A percentile compares a stretch with the other conserved stretches of the same genome.
phyloP scores from a whole-genome alignment of 2,113 vertebrate species.

The Ariopsis seemanni region DNA sequence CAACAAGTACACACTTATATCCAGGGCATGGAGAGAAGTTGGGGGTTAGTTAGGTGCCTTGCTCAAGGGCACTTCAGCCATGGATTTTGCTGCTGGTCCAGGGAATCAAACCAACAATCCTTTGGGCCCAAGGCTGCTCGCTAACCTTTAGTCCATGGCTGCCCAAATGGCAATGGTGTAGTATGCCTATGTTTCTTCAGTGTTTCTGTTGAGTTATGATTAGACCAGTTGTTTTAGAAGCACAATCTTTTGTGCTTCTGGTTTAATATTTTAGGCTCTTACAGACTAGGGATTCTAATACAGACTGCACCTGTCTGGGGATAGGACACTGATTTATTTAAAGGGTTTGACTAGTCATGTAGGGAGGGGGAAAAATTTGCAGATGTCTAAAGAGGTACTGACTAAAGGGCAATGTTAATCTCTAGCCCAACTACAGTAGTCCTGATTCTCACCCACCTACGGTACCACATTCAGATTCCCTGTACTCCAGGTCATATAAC shows the following conservation, averaged over 20 bases:
- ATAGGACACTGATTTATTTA: constrained; percentile 21
- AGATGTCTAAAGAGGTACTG: constrained; percentile 1
- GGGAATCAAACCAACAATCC: no score
- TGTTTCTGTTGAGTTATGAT: neutral
- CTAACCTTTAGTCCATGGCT: no score
- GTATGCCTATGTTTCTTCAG: neutral
- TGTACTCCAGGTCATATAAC: neutral
- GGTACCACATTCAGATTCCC: neutral
- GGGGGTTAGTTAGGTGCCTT: no score
- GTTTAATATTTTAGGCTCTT: neutral
- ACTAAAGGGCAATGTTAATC: constrained; percentile 6
- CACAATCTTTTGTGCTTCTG: neutral
- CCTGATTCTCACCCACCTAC: neutral
- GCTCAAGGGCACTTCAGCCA: no score
- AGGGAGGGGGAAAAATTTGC: neutral
- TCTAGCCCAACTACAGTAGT: neutral
- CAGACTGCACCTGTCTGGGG: neutral
- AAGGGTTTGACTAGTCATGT: neutral
- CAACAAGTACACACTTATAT: no score
- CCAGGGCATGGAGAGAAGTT: no score
- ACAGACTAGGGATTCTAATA: constrained; percentile 2
- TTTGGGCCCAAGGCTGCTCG: no score
- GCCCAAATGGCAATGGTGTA: no score
- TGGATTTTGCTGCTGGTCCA: no score
- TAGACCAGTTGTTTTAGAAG: neutral